A percentile compares a stretch with the other conserved stretches of the same genome.
These are phyloP conservation scores for Epinephelus malabaricus DNA, from an alignment of 2,797 vertebrate genomes.

Conservation along the genomic window DNA sequence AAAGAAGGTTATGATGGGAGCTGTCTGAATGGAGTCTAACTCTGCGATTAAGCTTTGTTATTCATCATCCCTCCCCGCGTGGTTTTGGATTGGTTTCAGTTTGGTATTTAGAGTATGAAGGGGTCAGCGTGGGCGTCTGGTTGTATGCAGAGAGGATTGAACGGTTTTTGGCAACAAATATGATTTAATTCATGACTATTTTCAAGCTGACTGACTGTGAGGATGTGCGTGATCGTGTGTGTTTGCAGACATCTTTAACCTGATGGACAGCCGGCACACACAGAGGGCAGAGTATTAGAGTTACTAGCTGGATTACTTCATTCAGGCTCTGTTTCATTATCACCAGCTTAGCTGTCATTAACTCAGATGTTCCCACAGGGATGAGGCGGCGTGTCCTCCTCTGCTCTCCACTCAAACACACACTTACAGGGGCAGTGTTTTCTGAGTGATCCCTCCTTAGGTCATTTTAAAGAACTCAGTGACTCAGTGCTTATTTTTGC, in stretches of 20 bases:
- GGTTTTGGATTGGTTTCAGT: conserved; percentile 60
- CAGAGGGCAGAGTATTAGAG: conserved; percentile 41
- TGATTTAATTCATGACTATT: background rate
- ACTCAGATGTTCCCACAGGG: conserved; percentile 62
- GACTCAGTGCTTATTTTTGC: conserved; percentile 59
- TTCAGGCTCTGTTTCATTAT: conserved; percentile 65
- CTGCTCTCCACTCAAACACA: background rate
- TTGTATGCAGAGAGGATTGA: conserved; percentile 13
- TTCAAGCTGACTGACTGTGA: conserved; percentile 20
- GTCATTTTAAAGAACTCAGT: conserved; percentile 44
- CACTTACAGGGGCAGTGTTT: conserved; percentile 3
- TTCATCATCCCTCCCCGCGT: conserved; percentile 20
- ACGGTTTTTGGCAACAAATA: conserved; percentile 18
- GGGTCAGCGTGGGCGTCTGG: conserved; percentile 51
- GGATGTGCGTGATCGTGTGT: conserved; percentile 11
- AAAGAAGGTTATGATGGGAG: conserved; percentile 26
- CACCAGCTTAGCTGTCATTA: conserved; percentile 69
- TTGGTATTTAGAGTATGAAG: conserved; percentile 61
- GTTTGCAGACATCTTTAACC: conserved; percentile 49
- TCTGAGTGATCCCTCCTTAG: conserved; percentile 22
- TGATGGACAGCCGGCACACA: conserved; percentile 23
- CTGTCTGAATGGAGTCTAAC: conserved; percentile 23
- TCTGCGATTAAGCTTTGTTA: conserved; percentile 34
- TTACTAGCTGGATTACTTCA: conserved; percentile 64
- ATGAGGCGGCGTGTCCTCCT: conserved; percentile 38